Percentiles rank a stretch among this genome's conserved stretches.
phyloP scores from a whole-genome alignment of 1,140 invertebrate species.

The Arion vulgaris region DNA sequence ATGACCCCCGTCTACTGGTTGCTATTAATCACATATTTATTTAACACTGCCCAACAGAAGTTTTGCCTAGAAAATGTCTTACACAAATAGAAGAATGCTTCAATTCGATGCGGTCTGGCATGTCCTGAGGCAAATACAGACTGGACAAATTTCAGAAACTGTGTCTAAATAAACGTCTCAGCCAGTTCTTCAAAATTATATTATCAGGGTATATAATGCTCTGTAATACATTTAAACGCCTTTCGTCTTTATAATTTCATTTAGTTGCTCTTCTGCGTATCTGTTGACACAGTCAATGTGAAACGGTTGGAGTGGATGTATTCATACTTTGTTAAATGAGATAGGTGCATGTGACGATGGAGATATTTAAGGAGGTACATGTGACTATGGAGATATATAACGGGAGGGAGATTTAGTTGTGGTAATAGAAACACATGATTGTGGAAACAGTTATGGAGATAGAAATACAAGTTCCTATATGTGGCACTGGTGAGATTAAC shows the following conservation, averaged over 20 bases:
- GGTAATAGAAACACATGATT: no score
- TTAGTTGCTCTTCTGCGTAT: background rate
- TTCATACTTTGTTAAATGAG: no score
- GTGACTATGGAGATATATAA: no score
- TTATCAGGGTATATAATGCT: background rate
- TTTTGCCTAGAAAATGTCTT: background rate
- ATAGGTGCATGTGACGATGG: no score
- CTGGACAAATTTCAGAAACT: background rate
- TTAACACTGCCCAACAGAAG: background rate
- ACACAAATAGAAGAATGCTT: background rate
- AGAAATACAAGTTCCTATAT: no score
- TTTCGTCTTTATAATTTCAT: background rate
- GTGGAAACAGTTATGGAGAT: no score
- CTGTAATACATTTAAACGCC: background rate
- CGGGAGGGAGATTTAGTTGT: no score
- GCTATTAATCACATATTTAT: slow-evolving; percentile 7
- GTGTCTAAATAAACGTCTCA: background rate
- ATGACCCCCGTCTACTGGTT: background rate
- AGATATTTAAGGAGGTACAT: no score
- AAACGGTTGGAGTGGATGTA: background rate
- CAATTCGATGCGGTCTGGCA: background rate
- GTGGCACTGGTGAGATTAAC: no score
- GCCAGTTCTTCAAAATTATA: background rate
- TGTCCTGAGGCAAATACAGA: background rate
- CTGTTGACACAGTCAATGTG: background rate